phyloP scores from a whole-genome alignment of 1,140 invertebrate species.

The Aricia agestis region DNA sequence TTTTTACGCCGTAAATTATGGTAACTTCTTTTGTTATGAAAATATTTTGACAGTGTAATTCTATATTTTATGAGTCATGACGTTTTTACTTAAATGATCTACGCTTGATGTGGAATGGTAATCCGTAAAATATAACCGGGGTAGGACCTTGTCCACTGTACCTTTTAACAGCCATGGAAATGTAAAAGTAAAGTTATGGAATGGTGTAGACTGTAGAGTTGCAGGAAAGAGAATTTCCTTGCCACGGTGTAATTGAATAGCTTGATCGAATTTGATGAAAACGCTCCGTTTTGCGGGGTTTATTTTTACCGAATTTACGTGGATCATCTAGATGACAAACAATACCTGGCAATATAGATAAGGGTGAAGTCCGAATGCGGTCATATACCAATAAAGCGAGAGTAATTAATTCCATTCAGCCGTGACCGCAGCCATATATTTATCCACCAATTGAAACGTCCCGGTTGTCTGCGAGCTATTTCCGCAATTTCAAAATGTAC shows the following conservation, averaged over 20 bases:
- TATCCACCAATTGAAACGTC: slow-evolving; percentile 65
- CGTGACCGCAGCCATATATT: slow-evolving; percentile 39
- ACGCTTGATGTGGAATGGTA: not conserved
- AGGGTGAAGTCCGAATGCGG: slow-evolving; percentile 10
- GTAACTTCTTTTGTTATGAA: not conserved
- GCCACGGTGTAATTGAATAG: too few relatives aligned
- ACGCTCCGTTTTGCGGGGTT: too few relatives aligned
- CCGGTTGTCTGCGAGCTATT: slow-evolving; percentile 66
- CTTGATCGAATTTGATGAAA: too few relatives aligned
- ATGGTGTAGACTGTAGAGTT: too few relatives aligned
- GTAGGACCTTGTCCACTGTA: too few relatives aligned
- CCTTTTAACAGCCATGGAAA: too few relatives aligned
- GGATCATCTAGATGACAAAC: too few relatives aligned
- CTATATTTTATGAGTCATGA: not conserved
- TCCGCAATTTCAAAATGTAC: slow-evolving; percentile 63
- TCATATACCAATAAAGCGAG: slow-evolving; percentile 26
- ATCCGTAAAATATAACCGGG: not conserved
- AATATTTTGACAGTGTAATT: slow-evolving; percentile 1
- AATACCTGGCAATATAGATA: too few relatives aligned
- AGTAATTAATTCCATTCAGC: slow-evolving; percentile 36
- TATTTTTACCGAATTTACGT: too few relatives aligned
- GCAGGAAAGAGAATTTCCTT: too few relatives aligned
- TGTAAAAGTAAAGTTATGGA: too few relatives aligned
- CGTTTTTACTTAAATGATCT: not conserved
- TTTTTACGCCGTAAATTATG: slow-evolving; percentile 1